These are phyloP conservation scores for Eupithecia pulchellata DNA, from an alignment of 2,888 invertebrate genomes.

Conservation along the genomic window DNA sequence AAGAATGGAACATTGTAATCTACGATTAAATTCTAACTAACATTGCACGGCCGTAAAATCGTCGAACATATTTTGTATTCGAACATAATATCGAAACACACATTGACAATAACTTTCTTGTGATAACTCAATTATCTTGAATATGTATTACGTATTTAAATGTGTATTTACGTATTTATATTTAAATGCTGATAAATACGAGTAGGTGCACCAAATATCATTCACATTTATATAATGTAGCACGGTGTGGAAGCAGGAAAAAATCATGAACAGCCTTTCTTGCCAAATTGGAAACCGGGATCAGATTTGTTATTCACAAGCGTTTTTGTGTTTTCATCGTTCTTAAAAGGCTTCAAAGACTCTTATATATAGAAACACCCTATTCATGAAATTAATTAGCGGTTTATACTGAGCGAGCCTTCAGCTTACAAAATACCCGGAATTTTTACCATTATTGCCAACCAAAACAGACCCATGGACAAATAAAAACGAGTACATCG, in stretches of 20 bases:
- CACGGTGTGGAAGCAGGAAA: background rate
- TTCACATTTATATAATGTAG: background rate
- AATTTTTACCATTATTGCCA: background rate
- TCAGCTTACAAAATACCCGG: background rate
- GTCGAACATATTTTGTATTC: background rate
- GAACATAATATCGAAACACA: background rate
- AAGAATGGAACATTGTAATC: too few species aligned
- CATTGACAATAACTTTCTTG: background rate
- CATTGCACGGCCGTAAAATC: background rate
- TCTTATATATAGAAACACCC: background rate
- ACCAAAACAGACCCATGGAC: constrained; percentile 16
- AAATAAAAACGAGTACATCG: constrained; percentile 27
- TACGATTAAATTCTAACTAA: background rate
- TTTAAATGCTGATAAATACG: background rate
- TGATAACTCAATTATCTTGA: background rate
- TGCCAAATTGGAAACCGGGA: constrained; percentile 1
- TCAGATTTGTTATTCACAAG: background rate
- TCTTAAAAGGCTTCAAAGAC: background rate
- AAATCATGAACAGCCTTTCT: background rate
- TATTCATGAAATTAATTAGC: background rate
- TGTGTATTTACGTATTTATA: too few species aligned
- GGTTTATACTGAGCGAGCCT: background rate
- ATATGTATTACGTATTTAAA: background rate
- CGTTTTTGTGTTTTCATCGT: background rate
- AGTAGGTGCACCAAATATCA: background rate